Base-by-base conservation (phyloP, 2,797 vertebrate species). In the Myiotriccus ornatus region DNA sequence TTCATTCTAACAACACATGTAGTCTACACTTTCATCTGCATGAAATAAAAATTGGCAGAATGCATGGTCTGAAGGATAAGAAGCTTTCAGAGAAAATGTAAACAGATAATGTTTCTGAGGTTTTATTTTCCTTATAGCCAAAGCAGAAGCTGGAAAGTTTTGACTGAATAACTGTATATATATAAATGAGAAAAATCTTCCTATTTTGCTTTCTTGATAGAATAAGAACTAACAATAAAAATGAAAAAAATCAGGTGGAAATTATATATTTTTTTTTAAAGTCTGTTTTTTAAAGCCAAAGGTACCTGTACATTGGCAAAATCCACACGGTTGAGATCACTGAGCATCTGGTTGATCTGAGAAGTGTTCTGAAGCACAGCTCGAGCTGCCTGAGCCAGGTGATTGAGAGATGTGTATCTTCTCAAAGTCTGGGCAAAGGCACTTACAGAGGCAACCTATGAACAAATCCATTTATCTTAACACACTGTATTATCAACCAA, bases 331-430 rank as follows among this genome's bases (percentile, higher is more conserved):
- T 98, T 98, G 97, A 98, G 98, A 97, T 98, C 98, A 93, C 95
- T 98, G 92, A 98, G 98, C 98, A 98, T 98, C 98, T 98, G 98
- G 97, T 98, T 98, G 94, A 98, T 98, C 90, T 98, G 98, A 95
- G 98, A 98, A 67, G 98, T 98, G 82, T 98, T 98, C 95, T 98
- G 98, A 86, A 98, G 98, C 55, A 98, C 98, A 82, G 98, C 98
- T 8, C 98, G 98, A 80, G 98, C 98, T 93, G 98, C 98, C 96
- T 98, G 98, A 97, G 98, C 98, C 97, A 98, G 96, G 95, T 98
- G 98, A 97, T 98, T 98, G 77, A 98, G 98, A 90, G 98, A 98
- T 53, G 98, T 98, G 91, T 98, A 98, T 98, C 98, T 98, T 97
- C 98, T 96, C 97, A 98, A 95, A 96, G 98, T 98, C 97, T 98